These are phyloP conservation scores for Cotesia typhae DNA, from an alignment of 1,140 invertebrate genomes.

Conservation along the genomic window DNA sequence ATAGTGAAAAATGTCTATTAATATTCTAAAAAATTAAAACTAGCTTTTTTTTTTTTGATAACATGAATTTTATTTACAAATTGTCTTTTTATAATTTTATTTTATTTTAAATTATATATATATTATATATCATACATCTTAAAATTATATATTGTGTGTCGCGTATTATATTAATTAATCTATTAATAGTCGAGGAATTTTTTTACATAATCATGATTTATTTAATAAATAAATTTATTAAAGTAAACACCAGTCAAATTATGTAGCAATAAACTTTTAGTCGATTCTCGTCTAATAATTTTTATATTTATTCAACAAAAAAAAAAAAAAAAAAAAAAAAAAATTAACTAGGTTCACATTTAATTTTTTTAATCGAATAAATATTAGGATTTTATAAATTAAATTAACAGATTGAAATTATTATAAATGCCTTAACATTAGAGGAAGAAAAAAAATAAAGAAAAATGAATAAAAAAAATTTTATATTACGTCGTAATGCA, in stretches of 20 bases:
- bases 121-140: too few species aligned
- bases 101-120: too few species aligned
- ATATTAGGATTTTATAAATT: constrained; percentile 28
- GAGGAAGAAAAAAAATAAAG: constrained; percentile 1
- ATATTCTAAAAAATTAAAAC: too few species aligned
- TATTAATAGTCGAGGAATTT: too few species aligned
- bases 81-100: too few species aligned
- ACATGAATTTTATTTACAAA: too few species aligned
- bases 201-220: constrained; percentile 22
- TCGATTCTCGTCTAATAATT: constrained; percentile 45
- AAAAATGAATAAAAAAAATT: constrained; percentile 32
- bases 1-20: too few species aligned
- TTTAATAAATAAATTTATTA: constrained; percentile 23
- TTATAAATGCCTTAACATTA: constrained; percentile 52
- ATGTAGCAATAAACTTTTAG: constrained; percentile 56
- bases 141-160: too few species aligned
- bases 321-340: constrained; percentile 1
- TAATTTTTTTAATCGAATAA: constrained; percentile 39
- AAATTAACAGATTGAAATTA: constrained; percentile 20
- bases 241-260: constrained; percentile 53
- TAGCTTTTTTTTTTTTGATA: too few species aligned
- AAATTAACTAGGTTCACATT: constrained; percentile 32
- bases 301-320: constrained; percentile 10
- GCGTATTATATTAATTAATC: too few species aligned
- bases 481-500: constrained; percentile 50